Base-by-base conservation (phyloP, 1,140 invertebrate species). In the Acromyrmex charruanus region DNA sequence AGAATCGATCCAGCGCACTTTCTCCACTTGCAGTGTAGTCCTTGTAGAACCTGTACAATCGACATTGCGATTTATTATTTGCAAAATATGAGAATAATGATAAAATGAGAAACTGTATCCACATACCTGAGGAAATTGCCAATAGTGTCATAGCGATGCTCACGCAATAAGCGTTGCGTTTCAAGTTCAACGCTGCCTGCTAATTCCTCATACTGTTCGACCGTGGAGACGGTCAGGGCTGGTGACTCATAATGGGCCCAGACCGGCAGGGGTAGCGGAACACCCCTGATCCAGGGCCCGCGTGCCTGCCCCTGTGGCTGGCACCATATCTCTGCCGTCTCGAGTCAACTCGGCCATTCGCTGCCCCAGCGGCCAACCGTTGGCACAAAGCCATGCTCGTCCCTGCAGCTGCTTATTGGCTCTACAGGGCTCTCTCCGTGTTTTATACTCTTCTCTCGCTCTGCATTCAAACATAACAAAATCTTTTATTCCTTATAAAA, bases 341-440 rank as follows among this genome's bases (percentile, higher is more conserved):
- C 97, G 98, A 98, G 98, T 98, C 98, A 98, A 98, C 98, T 98
- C 95, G 98, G 98, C 98, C 98, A 98, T 95, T 98, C 98, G 94
- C 96, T 97, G 94, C 97, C 98, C 98, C 97, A 98, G 88, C 97
- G 97, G 93, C 97, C 97, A 93, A 98, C 97, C 91, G 97, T 96
- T 95, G 97, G 97, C 95, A 97, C 96, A 92, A 96, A 96, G 88
- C 96, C 95, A 95, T 95, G 95, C 94, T 97, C 96, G 94, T 96
- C 96, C 95, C 95, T 96, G 95, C 93, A 96, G 95, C 95, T 96
- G 95, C 95, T 95, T 93, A 95, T 95, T 88, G 95, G 95, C 95
- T 95, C 95, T 93, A 96, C 95, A 96, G 95, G 95, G 94, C 94
- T 94, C 94, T 96, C 95, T 94, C 94, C 94, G 94, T 95, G 91